Conservation (phyloP, 2,888 invertebrate genomes). For the Ellobium chinense region DNA sequence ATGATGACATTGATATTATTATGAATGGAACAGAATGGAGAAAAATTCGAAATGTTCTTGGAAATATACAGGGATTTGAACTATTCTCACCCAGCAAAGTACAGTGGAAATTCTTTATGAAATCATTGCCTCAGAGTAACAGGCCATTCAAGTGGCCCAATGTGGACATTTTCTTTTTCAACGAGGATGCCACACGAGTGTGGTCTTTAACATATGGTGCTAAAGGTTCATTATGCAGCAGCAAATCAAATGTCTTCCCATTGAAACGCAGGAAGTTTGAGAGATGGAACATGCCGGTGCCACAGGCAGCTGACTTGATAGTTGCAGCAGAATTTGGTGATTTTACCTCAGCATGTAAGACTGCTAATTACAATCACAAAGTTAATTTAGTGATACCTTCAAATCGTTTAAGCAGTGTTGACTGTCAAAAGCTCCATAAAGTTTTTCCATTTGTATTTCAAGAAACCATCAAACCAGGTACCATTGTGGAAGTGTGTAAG, state of each 20-base stretch:
- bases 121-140: conserved; percentile 46
- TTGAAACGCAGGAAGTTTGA: conserved; percentile 53
- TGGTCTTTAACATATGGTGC: conserved; percentile 53
- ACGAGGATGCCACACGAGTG: conserved; percentile 60
- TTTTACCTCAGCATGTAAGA: conserved; percentile 43
- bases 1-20: conserved; percentile 64
- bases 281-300: conserved; percentile 48
- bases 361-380: conserved; percentile 51
- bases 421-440: conserved; percentile 49
- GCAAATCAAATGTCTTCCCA: conserved; percentile 48
- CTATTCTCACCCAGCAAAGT: conserved; percentile 48
- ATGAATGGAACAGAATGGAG: conserved; percentile 56
- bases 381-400: conserved; percentile 33
- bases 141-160: conserved; percentile 64
- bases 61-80: conserved; percentile 53
- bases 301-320: conserved; percentile 39
- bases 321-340: conserved; percentile 31
- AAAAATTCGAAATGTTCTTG: conserved; percentile 47
- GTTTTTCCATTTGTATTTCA: conserved; percentile 65
- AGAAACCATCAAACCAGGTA: not conserved
- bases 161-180: conserved; percentile 67
- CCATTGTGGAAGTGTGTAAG: conserved; percentile 21
- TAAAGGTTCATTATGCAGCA: conserved; percentile 42
- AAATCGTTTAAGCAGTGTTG: conserved; percentile 26
- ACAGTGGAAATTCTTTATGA: conserved; percentile 64